Evolutionary conservation across 2,797 vertebrate species (phyloP).

Genomic region (Todus mexicanus): DNA sequence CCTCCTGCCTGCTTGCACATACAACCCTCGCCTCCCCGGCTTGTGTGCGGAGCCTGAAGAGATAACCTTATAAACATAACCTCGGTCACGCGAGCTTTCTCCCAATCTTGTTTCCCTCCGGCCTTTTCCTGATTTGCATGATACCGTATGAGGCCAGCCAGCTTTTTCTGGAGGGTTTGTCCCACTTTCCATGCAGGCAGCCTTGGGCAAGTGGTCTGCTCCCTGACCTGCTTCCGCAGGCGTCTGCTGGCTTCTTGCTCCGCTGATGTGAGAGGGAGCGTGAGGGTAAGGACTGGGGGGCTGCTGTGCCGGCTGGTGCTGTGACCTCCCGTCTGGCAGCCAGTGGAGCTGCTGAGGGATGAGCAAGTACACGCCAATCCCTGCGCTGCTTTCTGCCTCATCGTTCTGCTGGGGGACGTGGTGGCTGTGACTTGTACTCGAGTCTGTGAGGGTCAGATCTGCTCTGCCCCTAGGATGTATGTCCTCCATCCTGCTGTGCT

Average conservation of each 20-base stretch:
- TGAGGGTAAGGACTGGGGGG: neutral
- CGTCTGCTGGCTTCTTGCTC: neutral
- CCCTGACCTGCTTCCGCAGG: neutral
- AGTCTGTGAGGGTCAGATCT: neutral
- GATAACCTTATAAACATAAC: neutral
- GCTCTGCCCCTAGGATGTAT: neutral
- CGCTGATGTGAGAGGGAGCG: neutral
- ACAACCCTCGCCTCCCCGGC: neutral
- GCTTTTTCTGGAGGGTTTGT: conserved; percentile 21
- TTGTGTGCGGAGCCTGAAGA: neutral
- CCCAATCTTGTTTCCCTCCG: neutral
- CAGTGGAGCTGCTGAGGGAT: neutral
- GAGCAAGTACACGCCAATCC: neutral
- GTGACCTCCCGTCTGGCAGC: neutral
- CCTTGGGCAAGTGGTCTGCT: neutral
- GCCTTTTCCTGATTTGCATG: neutral
- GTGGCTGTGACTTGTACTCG: neutral
- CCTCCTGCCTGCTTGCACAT: neutral
- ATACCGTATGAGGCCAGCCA: neutral
- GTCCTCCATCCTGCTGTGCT: neutral
- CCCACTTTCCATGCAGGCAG: neutral
- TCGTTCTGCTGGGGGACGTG: accelerated
- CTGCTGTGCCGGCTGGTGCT: neutral
- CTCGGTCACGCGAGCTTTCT: neutral
- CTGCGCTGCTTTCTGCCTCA: neutral